phyloP scores from a whole-genome alignment of 2,888 invertebrate species.

The Bombyx huttoni region DNA sequence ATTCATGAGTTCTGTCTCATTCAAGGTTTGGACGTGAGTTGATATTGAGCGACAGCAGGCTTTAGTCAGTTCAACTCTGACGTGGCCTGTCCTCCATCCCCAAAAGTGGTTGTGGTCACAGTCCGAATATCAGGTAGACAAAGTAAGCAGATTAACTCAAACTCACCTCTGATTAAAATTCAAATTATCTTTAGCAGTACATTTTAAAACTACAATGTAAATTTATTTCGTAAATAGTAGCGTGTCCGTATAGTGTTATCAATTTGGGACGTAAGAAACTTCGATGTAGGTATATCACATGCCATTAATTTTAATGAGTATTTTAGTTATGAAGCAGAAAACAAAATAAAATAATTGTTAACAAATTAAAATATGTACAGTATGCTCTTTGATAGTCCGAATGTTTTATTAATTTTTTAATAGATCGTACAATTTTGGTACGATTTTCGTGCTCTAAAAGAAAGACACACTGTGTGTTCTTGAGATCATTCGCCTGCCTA shows the following conservation, averaged over 20 bases:
- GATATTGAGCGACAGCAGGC: too few relatives aligned
- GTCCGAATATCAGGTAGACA: too few relatives aligned
- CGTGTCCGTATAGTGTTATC: slow-evolving; percentile 14
- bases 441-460: background rate
- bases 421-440: background rate
- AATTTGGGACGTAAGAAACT: slow-evolving; percentile 25
- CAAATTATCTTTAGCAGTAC: background rate
- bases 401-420: background rate
- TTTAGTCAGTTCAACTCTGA: too few relatives aligned
- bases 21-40: too few relatives aligned
- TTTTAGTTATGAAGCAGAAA: background rate
- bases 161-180: background rate
- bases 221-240: background rate
- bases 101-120: too few relatives aligned
- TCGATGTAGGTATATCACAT: slow-evolving; percentile 60
- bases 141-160: background rate
- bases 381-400: background rate
- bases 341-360: background rate
- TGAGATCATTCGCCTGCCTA: too few relatives aligned
- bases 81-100: too few relatives aligned
- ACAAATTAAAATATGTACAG: background rate
- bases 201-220: background rate
- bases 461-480: background rate
- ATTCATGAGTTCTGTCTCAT: too few relatives aligned
- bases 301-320: slow-evolving; percentile 6